Conservation (phyloP, 1,140 invertebrate genomes). For the Thaumatotibia leucotreta region DNA sequence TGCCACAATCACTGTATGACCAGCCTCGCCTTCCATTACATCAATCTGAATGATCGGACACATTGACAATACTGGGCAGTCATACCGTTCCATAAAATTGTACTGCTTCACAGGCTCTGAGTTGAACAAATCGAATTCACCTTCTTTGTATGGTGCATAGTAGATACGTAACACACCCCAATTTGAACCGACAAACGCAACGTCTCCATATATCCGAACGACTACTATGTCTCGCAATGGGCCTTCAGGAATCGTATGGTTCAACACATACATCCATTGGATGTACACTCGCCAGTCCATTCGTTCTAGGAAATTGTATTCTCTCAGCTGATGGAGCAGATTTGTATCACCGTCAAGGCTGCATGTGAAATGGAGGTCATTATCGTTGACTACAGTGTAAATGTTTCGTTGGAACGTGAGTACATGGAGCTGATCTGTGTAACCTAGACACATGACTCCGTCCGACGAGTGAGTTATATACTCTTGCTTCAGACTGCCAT, state of each 20-base stretch:
- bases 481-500: conserved; percentile 10
- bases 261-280: conserved; percentile 48
- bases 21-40: conserved; percentile 39
- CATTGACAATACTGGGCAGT: conserved; percentile 42
- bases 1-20: conserved; percentile 45
- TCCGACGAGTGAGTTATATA: conserved; percentile 24
- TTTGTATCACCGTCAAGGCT: conserved; percentile 20
- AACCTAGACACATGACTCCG: conserved; percentile 36
- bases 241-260: conserved; percentile 34
- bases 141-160: conserved; percentile 39
- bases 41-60: conserved; percentile 53
- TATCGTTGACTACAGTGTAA: conserved; percentile 23
- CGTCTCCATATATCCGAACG: conserved; percentile 41
- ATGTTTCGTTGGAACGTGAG: conserved; percentile 41
- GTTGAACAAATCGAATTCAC: conserved; percentile 49
- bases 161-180: conserved; percentile 57
- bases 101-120: conserved; percentile 46
- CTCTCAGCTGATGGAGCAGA: conserved; percentile 29
- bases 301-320: conserved; percentile 37
- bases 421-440: conserved; percentile 28
- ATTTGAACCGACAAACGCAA: conserved; percentile 49
- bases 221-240: conserved; percentile 42
- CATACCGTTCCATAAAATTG: conserved; percentile 48
- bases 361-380: conserved; percentile 21
- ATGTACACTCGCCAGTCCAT: conserved; percentile 43